A percentile compares a stretch with the other conserved stretches of the same genome.
These are phyloP conservation scores for Orthosia cruda DNA, from an alignment of 2,888 invertebrate genomes.

Conservation along the genomic window DNA sequence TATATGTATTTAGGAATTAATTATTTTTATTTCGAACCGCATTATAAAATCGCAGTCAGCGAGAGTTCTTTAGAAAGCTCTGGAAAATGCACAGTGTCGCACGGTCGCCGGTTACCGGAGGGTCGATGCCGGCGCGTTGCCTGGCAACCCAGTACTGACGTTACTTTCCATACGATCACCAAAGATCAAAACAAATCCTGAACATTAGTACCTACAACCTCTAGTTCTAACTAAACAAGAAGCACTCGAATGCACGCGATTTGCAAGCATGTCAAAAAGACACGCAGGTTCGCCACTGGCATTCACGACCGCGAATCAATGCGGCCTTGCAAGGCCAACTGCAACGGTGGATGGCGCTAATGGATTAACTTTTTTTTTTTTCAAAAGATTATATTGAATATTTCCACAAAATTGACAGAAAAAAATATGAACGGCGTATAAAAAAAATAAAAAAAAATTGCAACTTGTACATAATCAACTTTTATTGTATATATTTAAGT, in stretches of 20 bases:
- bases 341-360: slow-evolving; percentile 34
- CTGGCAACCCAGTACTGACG: slow-evolving; percentile 73
- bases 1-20: slow-evolving; percentile 16
- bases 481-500: too few relatives aligned
- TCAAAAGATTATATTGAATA: neutral
- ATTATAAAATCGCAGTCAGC: slow-evolving; percentile 61
- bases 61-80: slow-evolving; percentile 81
- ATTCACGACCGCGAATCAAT: slow-evolving; percentile 64
- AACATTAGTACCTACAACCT: neutral
- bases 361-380: neutral
- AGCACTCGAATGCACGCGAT: slow-evolving; percentile 22
- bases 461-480: too few relatives aligned
- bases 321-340: slow-evolving; percentile 78
- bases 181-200: neutral
- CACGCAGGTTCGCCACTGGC: slow-evolving; percentile 52
- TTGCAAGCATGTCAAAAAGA: slow-evolving; percentile 42
- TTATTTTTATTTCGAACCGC: neutral
- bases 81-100: slow-evolving; percentile 65
- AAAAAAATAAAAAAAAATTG: too few relatives aligned
- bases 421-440: rapidly evolving
- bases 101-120: slow-evolving; percentile 56
- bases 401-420: neutral
- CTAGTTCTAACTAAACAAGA: neutral
- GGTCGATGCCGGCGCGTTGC: slow-evolving; percentile 80
- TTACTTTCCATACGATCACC: slow-evolving; percentile 11